These are phyloP conservation scores for Carduelis carduelis DNA, from an alignment of 2,797 vertebrate genomes.

Conservation along the genomic window DNA sequence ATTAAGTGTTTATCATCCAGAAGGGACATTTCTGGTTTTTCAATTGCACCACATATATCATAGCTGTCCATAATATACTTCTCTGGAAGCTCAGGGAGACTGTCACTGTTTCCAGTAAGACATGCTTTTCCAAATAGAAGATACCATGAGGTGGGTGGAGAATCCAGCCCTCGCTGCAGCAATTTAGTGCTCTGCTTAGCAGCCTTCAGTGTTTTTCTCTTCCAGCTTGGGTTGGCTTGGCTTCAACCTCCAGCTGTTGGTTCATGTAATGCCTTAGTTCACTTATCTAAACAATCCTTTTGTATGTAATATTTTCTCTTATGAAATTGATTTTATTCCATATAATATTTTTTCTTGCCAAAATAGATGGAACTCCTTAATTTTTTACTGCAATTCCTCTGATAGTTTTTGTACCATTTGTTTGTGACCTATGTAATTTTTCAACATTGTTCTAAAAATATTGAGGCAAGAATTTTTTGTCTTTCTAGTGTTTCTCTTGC, in stretches of 20 bases:
- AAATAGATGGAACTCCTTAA: background rate
- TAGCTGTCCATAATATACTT: background rate
- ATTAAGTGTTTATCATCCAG: background rate
- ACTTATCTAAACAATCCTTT: background rate
- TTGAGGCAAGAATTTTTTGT: background rate
- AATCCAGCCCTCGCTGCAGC: background rate
- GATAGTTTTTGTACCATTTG: background rate
- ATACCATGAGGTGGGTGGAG: background rate
- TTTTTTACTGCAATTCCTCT: background rate
- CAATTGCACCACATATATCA: rapidly evolving
- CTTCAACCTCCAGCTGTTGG: conserved; percentile 15
- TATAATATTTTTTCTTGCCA: background rate
- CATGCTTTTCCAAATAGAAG: background rate
- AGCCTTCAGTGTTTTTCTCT: background rate
- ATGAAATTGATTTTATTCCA: background rate
- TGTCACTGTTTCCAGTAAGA: background rate
- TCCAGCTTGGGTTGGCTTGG: background rate
- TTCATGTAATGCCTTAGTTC: background rate
- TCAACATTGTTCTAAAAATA: background rate
- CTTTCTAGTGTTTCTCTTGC: background rate
- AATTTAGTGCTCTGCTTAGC: background rate
- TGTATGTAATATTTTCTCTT: background rate
- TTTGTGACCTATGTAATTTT: background rate
- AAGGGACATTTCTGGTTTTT: background rate
- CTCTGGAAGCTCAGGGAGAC: background rate